Evolutionary conservation across 2,113 vertebrate genomes (phyloP).

Genomic region (Percina caprodes): DNA sequence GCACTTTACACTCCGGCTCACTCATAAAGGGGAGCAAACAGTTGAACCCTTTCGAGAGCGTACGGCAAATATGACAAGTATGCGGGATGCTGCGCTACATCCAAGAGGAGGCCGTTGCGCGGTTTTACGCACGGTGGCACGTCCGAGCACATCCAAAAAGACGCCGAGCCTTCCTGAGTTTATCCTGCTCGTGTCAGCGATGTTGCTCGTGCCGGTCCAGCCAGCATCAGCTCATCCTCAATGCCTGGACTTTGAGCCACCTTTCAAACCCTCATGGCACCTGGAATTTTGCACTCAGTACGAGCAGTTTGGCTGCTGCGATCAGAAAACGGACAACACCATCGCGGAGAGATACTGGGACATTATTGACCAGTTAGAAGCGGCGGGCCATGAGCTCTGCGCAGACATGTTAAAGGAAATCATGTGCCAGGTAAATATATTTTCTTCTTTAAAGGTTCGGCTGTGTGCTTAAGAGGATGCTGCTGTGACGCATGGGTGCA

Average conservation of each 20-base stretch:
- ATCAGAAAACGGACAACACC: constrained; percentile 81
- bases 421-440: constrained; percentile 87
- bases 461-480: background rate
- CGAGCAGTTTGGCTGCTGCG: constrained; percentile 88
- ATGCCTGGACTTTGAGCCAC: constrained; percentile 88
- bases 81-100: constrained; percentile 14
- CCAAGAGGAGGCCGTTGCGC: constrained; percentile 2
- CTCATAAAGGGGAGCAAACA: constrained; percentile 57
- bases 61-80: constrained; percentile 75
- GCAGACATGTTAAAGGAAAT: constrained; percentile 85
- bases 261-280: constrained; percentile 84
- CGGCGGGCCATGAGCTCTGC: constrained; percentile 75
- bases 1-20: background rate
- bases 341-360: constrained; percentile 87
- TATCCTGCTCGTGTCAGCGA: constrained; percentile 10
- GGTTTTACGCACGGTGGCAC: constrained; percentile 44
- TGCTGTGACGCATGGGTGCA: background rate
- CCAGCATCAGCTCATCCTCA: constrained; percentile 85
- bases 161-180: background rate
- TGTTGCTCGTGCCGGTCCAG: constrained; percentile 57
- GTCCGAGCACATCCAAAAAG: background rate
- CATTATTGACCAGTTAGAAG: constrained; percentile 83
- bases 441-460: background rate
- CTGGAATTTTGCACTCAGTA: constrained; percentile 89
- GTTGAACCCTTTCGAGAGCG: constrained; percentile 32